Evolutionary conservation across 1,140 invertebrate species (phyloP).

Genomic region (Ericerus pela): DNA sequence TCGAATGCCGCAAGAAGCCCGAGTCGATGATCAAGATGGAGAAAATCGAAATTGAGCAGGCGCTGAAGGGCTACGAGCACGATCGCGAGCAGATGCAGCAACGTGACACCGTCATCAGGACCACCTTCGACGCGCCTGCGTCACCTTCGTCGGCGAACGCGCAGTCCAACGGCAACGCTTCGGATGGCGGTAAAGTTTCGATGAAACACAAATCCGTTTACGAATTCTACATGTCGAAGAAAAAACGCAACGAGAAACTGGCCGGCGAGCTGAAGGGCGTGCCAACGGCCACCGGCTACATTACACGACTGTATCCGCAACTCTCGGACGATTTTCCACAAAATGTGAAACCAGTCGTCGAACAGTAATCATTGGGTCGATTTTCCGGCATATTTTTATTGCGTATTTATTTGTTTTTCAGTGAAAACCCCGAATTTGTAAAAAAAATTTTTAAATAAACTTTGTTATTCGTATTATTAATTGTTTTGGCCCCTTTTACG

Average conservation of each 20-base stretch:
- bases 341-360: not conserved
- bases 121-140: constrained; percentile 67
- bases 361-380: not conserved
- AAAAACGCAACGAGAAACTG: constrained; percentile 52
- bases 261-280: constrained; percentile 49
- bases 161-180: constrained; percentile 27
- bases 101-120: constrained; percentile 52
- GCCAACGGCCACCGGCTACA: constrained; percentile 16
- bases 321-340: not conserved
- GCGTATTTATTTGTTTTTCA: too few species aligned
- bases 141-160: constrained; percentile 43
- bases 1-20: constrained; percentile 54
- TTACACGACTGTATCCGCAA: not conserved
- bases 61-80: constrained; percentile 31
- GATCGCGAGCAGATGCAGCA: constrained; percentile 23
- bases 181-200: constrained; percentile 24
- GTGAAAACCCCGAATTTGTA: too few species aligned
- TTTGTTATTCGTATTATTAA: too few species aligned
- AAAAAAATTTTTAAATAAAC: too few species aligned
- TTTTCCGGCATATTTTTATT: too few species aligned
- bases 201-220: constrained; percentile 32
- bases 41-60: constrained; percentile 41
- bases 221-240: constrained; percentile 43
- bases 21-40: constrained; percentile 32
- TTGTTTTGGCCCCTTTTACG: too few species aligned